Conservation (phyloP, 2,113 vertebrate species). For the Antechinus stuartii region DNA sequence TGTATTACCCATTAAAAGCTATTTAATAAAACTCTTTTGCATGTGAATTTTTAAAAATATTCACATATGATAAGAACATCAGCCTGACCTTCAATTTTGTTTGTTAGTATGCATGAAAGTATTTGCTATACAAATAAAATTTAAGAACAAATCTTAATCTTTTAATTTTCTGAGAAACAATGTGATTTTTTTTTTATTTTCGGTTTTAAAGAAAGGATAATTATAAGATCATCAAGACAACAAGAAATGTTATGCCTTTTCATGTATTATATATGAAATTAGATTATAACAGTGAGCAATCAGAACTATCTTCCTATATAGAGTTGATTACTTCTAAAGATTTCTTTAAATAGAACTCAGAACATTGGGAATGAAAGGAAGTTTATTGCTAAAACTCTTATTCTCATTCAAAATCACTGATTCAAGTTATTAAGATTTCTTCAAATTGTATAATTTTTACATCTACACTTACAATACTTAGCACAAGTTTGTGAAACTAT, state of each 20-base stretch:
- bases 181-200: slow-evolving; percentile 1
- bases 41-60: slow-evolving; percentile 22
- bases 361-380: neutral
- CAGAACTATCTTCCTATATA: slow-evolving; percentile 27
- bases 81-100: neutral
- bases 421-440: slow-evolving; percentile 58
- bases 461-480: slow-evolving; percentile 53
- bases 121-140: slow-evolving; percentile 48
- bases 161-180: neutral
- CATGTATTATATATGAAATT: neutral
- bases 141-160: slow-evolving; percentile 25
- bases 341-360: slow-evolving; percentile 53
- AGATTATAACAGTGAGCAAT: slow-evolving; percentile 22
- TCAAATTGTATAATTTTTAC: slow-evolving; percentile 55
- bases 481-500: slow-evolving; percentile 29
- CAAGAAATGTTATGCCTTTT: neutral
- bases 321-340: slow-evolving; percentile 57
- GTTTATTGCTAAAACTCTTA: slow-evolving; percentile 41
- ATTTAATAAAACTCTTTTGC: slow-evolving; percentile 48
- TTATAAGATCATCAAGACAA: slow-evolving; percentile 18
- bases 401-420: slow-evolving; percentile 61
- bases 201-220: slow-evolving; percentile 2
- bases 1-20: slow-evolving; percentile 42
- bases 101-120: slow-evolving; percentile 16
- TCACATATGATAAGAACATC: slow-evolving; percentile 13